Conservation (phyloP, 2,797 vertebrate genomes). For the Sebastes melanostomus region DNA sequence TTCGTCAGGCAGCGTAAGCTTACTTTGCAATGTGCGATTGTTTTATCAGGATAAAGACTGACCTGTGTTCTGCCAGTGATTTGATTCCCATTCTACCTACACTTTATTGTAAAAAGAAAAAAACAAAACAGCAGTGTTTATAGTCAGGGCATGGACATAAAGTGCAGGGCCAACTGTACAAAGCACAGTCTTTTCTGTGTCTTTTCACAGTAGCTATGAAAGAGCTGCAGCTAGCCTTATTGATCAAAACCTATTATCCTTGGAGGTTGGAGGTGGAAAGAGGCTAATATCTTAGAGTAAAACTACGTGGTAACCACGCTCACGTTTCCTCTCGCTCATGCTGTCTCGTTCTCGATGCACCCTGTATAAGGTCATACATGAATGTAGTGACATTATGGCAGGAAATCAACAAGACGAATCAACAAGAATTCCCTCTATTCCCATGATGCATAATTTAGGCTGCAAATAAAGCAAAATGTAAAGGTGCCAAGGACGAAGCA, state of each 20-base stretch:
- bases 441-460: neutral
- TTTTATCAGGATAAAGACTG: neutral
- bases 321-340: conserved; percentile 1
- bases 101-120: neutral
- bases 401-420: neutral
- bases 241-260: conserved; percentile 16
- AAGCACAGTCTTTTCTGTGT: conserved; percentile 29
- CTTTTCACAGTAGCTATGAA: conserved; percentile 18
- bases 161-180: conserved; percentile 55
- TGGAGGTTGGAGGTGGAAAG: neutral
- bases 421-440: neutral
- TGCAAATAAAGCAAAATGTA: neutral
- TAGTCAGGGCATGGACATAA: conserved; percentile 47
- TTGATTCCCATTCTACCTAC: neutral
- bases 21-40: neutral
- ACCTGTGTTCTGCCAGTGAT: neutral
- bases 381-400: conserved; percentile 18
- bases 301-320: neutral
- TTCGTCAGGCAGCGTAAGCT: conserved; percentile 9
- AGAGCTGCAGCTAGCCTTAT: conserved; percentile 15
- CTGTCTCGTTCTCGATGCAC: conserved; percentile 12
- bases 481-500: neutral
- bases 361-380: conserved; percentile 30
- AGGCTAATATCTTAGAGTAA: neutral
- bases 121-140: neutral